Evolutionary conservation across 2,888 invertebrate species (phyloP).

Genomic region (Metopia argyrocephala): DNA sequence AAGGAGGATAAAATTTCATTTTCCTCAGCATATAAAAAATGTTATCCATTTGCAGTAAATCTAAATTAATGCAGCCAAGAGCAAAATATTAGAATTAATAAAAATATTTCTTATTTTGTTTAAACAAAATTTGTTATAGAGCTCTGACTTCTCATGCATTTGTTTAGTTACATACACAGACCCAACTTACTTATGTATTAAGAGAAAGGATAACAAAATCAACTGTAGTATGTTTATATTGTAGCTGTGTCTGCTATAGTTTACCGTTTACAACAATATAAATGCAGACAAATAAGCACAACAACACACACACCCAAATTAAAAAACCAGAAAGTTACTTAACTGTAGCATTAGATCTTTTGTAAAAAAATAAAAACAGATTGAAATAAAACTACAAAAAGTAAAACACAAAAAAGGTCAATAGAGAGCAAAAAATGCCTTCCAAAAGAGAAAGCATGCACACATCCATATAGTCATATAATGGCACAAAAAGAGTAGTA

Average conservation of each 20-base stretch:
- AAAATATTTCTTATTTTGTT: too few relatives aligned
- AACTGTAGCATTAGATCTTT: conserved; percentile 51
- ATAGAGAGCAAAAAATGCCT: not conserved
- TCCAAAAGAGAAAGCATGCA: not conserved
- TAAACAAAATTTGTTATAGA: too few relatives aligned
- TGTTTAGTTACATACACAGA: not conserved
- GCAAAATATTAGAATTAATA: too few relatives aligned
- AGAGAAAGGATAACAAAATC: conserved; percentile 48
- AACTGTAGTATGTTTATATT: conserved; percentile 7
- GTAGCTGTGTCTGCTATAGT: conserved; percentile 3
- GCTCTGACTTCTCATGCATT: too few relatives aligned
- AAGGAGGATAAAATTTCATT: too few relatives aligned
- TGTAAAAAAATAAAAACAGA: conserved; percentile 15
- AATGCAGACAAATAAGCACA: not conserved
- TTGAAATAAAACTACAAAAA: too few relatives aligned
- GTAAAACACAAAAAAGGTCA: conserved; percentile 16
- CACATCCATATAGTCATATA: not conserved
- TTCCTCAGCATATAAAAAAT: too few relatives aligned
- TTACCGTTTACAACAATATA: not conserved
- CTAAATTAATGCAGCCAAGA: too few relatives aligned
- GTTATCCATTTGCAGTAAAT: too few relatives aligned
- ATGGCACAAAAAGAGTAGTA: not conserved
- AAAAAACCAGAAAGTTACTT: conserved; percentile 53
- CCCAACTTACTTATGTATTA: conserved; percentile 25
- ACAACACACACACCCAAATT: conserved; percentile 34